These are phyloP conservation scores for Poliocrania exsul DNA, from an alignment of 2,797 vertebrate genomes.

Conservation along the genomic window DNA sequence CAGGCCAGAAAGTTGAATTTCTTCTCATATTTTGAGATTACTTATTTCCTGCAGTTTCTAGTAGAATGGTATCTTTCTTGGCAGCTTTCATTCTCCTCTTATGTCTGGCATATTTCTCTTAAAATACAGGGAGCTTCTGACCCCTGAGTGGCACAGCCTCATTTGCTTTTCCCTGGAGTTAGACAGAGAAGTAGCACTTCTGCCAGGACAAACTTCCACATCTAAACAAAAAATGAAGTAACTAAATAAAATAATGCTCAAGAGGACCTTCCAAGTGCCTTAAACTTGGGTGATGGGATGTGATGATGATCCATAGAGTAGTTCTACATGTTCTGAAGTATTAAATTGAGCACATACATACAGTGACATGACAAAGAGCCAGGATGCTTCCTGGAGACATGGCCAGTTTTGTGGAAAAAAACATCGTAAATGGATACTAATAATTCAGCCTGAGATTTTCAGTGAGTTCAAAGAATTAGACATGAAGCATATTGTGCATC, in stretches of 20 bases:
- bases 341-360: neutral
- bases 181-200: neutral
- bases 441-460: neutral
- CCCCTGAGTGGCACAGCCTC: neutral
- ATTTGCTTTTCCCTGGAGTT: neutral
- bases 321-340: neutral
- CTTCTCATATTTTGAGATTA: neutral
- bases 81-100: neutral
- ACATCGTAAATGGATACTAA: neutral
- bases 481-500: neutral
- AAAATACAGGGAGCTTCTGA: neutral
- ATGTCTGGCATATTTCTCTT: neutral
- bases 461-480: neutral
- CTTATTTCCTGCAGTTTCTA: neutral
- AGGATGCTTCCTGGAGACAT: neutral
- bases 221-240: neutral
- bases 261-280: neutral
- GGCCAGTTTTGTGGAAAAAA: neutral
- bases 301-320: neutral
- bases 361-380: fast-evolving
- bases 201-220: neutral
- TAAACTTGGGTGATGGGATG: neutral
- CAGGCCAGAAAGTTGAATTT: neutral
- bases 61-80: neutral
- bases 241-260: neutral